Evolutionary conservation across 1,140 invertebrate species (phyloP).

Genomic region (Nixonia krombeini): DNA sequence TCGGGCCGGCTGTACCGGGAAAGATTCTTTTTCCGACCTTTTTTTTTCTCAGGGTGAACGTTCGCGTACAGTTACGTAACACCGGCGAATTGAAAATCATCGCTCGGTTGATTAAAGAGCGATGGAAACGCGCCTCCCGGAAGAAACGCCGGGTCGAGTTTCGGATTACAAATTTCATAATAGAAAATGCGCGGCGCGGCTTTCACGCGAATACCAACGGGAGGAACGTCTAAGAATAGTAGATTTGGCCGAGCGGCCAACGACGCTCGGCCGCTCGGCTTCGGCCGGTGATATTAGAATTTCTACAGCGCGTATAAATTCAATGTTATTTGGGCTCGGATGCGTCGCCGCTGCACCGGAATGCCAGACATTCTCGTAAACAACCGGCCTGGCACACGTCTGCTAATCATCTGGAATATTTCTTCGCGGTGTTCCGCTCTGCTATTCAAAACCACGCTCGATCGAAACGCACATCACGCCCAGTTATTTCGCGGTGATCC

Average conservation of each 20-base stretch:
- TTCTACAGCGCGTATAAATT: constrained; percentile 55
- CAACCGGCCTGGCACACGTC: constrained; percentile 1
- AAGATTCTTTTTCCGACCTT: too few species aligned
- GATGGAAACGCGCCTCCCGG: not conserved
- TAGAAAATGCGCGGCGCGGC: constrained; percentile 53
- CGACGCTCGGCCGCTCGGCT: constrained; percentile 40
- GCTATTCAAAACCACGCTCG: not conserved
- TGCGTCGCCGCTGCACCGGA: constrained; percentile 34
- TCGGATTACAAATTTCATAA: constrained; percentile 57
- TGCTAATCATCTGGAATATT: constrained; percentile 19
- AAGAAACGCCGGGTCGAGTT: constrained; percentile 23
- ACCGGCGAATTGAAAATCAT: too few species aligned
- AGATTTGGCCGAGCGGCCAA: constrained; percentile 58
- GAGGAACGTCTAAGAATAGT: constrained; percentile 67
- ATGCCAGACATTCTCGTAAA: constrained; percentile 36
- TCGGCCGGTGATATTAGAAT: constrained; percentile 46
- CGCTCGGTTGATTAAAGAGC: not conserved
- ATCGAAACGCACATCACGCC: not conserved
- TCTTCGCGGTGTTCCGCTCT: constrained; percentile 14
- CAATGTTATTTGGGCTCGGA: constrained; percentile 44
- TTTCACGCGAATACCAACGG: constrained; percentile 57
- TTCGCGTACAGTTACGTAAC: too few species aligned
- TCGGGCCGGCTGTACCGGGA: too few species aligned
- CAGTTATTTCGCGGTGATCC: too few species aligned
- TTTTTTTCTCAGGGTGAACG: too few species aligned